These are phyloP conservation scores for Neoitamus cyanurus DNA, from an alignment of 2,888 invertebrate genomes.

Conservation along the genomic window DNA sequence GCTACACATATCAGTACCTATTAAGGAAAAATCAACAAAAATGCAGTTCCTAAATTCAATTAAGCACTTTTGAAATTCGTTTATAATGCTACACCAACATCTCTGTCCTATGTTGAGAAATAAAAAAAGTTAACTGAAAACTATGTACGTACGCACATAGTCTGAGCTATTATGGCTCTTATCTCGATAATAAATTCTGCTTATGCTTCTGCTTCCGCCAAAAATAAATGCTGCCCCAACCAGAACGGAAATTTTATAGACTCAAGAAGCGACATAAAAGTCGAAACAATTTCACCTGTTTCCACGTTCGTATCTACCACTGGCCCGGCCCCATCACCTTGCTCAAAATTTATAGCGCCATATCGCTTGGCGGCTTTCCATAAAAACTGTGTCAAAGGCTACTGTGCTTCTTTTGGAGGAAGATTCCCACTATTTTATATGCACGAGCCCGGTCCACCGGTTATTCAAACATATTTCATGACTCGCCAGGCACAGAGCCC, in stretches of 20 bases:
- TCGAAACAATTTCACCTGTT: slow-evolving; percentile 17
- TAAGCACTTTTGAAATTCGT: too few species aligned
- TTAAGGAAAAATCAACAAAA: too few species aligned
- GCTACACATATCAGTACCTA: too few species aligned
- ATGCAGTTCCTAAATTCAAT: too few species aligned
- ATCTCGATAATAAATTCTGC: neutral
- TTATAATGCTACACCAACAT: too few species aligned
- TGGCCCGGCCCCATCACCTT: neutral
- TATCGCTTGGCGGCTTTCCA: slow-evolving; percentile 7
- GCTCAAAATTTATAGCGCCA: neutral
- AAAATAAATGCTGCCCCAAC: neutral
- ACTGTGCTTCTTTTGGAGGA: slow-evolving; percentile 20
- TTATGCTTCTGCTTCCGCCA: neutral
- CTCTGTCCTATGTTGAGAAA: too few species aligned
- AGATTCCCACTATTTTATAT: slow-evolving; percentile 36
- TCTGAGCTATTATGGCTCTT: neutral
- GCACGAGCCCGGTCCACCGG: neutral
- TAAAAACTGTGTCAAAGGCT: slow-evolving; percentile 49
- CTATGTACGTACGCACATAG: neutral
- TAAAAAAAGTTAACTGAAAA: too few species aligned
- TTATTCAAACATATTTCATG: neutral
- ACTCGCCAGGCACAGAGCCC: neutral
- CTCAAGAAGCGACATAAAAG: neutral
- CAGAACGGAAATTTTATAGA: neutral
- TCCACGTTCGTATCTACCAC: neutral